Conservation (phyloP, 1,140 invertebrate species). For the Idris sp. region DNA sequence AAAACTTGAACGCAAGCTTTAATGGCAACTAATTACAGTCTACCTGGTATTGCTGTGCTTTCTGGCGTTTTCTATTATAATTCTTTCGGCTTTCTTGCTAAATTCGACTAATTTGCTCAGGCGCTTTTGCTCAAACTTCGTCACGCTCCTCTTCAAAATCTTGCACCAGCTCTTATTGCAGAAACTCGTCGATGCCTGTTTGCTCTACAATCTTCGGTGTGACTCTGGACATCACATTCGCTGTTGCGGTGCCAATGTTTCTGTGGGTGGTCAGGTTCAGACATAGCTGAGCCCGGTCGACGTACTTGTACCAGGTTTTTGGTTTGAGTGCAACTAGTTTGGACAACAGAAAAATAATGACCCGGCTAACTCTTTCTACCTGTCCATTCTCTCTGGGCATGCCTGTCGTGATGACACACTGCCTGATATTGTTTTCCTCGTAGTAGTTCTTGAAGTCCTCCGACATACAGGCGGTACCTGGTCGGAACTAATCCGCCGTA, state of each 20-base stretch:
- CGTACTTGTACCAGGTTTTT: neutral
- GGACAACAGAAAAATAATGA: neutral
- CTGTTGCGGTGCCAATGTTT: neutral
- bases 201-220: neutral
- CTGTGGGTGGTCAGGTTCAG: neutral
- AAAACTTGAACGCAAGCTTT: too few species aligned
- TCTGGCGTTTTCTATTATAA: too few species aligned
- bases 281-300: neutral
- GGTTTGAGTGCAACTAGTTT: neutral
- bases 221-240: neutral
- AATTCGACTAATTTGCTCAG: slow-evolving; percentile 1
- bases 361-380: neutral
- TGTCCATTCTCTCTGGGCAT: neutral
- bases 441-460: slow-evolving; percentile 50
- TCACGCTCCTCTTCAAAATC: neutral
- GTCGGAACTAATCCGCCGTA: slow-evolving; percentile 63
- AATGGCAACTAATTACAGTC: too few species aligned
- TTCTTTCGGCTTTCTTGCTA: too few species aligned
- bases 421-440: slow-evolving; percentile 60
- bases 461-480: slow-evolving; percentile 52
- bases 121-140: neutral
- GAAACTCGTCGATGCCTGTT: neutral
- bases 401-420: slow-evolving; percentile 22
- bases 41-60: too few species aligned
- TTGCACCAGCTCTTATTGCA: neutral